phyloP scores from a whole-genome alignment of 1,140 invertebrate genomes.

The Microplitis demolitor region DNA sequence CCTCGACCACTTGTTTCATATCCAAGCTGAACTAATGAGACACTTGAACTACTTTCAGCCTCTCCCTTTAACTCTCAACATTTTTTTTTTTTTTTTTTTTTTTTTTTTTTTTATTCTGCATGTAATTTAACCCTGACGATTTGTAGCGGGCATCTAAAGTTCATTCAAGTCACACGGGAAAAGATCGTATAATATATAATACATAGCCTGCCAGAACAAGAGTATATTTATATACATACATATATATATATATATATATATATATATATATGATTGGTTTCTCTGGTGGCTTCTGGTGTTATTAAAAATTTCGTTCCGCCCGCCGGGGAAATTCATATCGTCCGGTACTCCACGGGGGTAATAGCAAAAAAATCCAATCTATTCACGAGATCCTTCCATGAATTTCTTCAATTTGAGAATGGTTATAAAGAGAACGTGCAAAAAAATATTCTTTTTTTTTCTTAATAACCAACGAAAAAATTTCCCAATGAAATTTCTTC shows the following conservation, averaged over 20 bases:
- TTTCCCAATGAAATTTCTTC: too few species aligned
- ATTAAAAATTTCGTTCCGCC: constrained; percentile 4
- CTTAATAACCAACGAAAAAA: not conserved
- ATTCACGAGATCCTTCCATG: constrained; percentile 2
- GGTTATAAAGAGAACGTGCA: not conserved
- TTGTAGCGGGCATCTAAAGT: constrained; percentile 15
- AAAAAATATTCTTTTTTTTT: not conserved
- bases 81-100: constrained; percentile 3
- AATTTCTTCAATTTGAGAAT: constrained; percentile 10
- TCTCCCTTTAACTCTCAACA: not conserved
- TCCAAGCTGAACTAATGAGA: constrained; percentile 30
- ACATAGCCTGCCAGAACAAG: not conserved
- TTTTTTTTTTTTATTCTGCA: constrained; percentile 10
- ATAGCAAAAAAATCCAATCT: constrained; percentile 9
- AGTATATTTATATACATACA: not conserved
- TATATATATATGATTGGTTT: constrained; percentile 1
- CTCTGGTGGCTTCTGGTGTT: not conserved
- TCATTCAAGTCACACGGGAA: not conserved
- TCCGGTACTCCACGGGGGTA: not conserved
- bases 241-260: not conserved
- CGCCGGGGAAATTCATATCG: constrained; percentile 7
- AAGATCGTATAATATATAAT: not conserved
- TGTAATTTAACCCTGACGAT: constrained; percentile 16
- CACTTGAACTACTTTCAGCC: constrained; percentile 35
- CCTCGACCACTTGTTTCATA: not conserved